phyloP scores from a whole-genome alignment of 2,888 invertebrate genomes.

The Drosophila greeni region DNA sequence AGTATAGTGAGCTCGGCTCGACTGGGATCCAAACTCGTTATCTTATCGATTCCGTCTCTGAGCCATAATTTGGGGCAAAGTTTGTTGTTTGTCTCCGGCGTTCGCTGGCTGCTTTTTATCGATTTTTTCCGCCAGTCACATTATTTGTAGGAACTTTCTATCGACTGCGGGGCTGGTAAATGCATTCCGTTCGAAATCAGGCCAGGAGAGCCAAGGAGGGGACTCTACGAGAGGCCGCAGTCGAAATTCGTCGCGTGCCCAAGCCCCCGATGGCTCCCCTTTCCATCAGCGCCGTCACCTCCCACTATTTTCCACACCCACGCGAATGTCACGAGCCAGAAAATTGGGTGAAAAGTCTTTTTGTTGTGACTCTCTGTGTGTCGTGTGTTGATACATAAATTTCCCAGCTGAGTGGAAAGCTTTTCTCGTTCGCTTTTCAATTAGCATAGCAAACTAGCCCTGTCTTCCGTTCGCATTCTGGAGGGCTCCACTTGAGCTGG shows the following conservation, averaged over 20 bases:
- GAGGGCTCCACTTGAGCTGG: constrained; percentile 53
- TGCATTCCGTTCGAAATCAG: constrained; percentile 35
- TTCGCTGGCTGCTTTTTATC: constrained; percentile 18
- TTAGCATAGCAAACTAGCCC: constrained; percentile 68
- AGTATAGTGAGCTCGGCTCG: constrained; percentile 14
- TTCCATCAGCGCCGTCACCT: constrained; percentile 4
- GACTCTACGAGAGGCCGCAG: constrained; percentile 23
- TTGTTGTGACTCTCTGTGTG: constrained; percentile 9
- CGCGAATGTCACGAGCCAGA: constrained; percentile 68
- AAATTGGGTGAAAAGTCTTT: constrained; percentile 72
- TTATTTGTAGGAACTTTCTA: constrained; percentile 44
- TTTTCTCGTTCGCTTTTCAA: constrained; percentile 60
- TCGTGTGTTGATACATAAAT: constrained; percentile 54
- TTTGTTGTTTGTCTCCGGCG: constrained; percentile 17
- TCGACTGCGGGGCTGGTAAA: constrained; percentile 29
- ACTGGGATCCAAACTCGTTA: constrained; percentile 29
- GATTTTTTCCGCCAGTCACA: constrained; percentile 34
- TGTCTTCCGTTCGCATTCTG: not conserved
- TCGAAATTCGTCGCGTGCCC: constrained; percentile 56
- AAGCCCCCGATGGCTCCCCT: constrained; percentile 21
- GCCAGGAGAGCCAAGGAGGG: constrained; percentile 14
- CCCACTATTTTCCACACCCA: constrained; percentile 30
- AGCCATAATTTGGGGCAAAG: constrained; percentile 24
- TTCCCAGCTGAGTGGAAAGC: constrained; percentile 54
- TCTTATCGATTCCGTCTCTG: constrained; percentile 45